Percentiles rank a stretch among this genome's conserved stretches.
Evolutionary conservation across 2,113 vertebrate species (phyloP).

Genomic region (Zonotrichia leucophrys): DNA sequence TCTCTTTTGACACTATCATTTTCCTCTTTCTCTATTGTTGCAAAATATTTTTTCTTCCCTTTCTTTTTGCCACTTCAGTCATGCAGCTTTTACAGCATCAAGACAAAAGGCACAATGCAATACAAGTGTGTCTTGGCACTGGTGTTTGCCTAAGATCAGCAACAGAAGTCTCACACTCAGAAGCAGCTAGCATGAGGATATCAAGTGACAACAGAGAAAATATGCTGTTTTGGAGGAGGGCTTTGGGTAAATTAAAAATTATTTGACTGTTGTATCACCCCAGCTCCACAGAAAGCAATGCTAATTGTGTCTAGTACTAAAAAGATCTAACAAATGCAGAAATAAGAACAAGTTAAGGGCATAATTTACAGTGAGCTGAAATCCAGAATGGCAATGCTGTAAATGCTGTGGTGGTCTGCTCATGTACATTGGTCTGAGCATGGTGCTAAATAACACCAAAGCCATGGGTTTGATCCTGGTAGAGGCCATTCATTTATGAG

Average conservation of each 20-base stretch:
- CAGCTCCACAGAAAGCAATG: background rate
- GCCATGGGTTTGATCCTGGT: fast-evolving
- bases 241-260: background rate
- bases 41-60: background rate
- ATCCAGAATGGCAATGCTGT: background rate
- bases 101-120: background rate
- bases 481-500: fast-evolving
- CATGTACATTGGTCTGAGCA: background rate
- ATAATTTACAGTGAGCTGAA: background rate
- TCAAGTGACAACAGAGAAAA: background rate
- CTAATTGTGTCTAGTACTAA: background rate
- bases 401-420: background rate
- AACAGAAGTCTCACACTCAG: background rate
- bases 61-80: background rate
- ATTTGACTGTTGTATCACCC: background rate
- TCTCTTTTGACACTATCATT: background rate
- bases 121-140: background rate
- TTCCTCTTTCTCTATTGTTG: background rate
- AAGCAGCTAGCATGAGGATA: background rate
- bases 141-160: background rate
- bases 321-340: background rate
- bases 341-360: background rate
- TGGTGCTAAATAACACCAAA: background rate
- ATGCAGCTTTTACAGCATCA: background rate
- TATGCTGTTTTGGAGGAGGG: background rate